These are phyloP conservation scores for Erynnis tages DNA, from an alignment of 2,888 invertebrate genomes.

Conservation along the genomic window DNA sequence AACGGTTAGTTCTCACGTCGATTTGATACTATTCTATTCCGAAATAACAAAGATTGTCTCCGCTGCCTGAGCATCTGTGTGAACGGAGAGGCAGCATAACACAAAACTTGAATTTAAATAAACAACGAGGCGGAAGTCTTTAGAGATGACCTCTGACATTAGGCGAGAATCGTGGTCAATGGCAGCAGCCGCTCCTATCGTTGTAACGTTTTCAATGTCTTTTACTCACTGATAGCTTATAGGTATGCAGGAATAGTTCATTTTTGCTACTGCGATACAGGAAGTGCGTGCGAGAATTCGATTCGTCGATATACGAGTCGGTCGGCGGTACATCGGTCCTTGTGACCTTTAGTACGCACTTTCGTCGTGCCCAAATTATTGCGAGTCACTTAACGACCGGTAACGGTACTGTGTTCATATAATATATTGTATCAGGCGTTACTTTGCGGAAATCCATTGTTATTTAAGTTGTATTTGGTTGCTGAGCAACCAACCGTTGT, in stretches of 20 bases:
- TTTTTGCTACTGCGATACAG: conserved; percentile 49
- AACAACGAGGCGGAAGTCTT: conserved; percentile 50
- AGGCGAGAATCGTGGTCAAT: conserved; percentile 52
- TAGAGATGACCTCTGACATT: conserved; percentile 62
- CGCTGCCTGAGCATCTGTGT: conserved; percentile 29
- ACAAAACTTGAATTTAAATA: conserved; percentile 33
- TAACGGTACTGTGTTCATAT: conserved; percentile 9
- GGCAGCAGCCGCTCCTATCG: conserved; percentile 35
- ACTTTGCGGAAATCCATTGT: no score
- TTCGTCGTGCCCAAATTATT: conserved; percentile 13
- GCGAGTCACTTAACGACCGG: background rate
- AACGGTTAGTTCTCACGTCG: conserved; percentile 49
- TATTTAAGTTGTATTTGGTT: no score
- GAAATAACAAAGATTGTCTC: conserved; percentile 41
- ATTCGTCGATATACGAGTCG: conserved; percentile 46
- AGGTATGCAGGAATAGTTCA: background rate
- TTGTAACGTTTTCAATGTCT: conserved; percentile 1
- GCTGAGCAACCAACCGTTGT: no score
- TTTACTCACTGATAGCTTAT: background rate
- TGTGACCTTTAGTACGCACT: conserved; percentile 15
- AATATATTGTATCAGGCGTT: no score
- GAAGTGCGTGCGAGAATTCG: conserved; percentile 74
- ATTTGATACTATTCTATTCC: conserved; percentile 33
- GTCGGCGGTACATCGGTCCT: background rate
- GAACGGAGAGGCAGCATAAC: conserved; percentile 36